Evolutionary conservation across 37 sponge, comb jelly and placozoan species (phyloP).

Genomic region (Tethya wilhelma): DNA sequence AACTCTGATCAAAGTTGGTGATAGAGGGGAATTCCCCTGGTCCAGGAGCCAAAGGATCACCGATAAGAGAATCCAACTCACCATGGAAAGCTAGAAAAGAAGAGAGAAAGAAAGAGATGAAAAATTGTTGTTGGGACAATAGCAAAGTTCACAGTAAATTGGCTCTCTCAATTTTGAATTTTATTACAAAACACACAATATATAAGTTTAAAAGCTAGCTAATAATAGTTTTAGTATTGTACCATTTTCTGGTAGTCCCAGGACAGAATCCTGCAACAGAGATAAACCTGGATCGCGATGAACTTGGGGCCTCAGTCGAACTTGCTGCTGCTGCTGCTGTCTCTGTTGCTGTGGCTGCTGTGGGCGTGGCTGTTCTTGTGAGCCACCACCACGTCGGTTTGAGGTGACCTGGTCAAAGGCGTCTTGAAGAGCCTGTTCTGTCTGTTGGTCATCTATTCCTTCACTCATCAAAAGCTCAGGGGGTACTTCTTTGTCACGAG

Average conservation of each 20-base stretch:
- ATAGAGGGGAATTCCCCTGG: conserved; percentile 40
- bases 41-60: neutral
- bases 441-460: neutral
- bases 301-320: neutral
- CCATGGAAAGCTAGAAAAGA: conserved; percentile 14
- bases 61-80: conserved; percentile 19
- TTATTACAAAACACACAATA: neutral
- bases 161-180: neutral
- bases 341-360: neutral
- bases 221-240: neutral
- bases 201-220: neutral
- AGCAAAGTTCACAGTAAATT: neutral
- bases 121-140: neutral
- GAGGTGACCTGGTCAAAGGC: conserved; percentile 31
- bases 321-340: neutral
- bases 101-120: neutral
- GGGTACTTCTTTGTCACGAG: conserved; percentile 12
- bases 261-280: conserved; percentile 41
- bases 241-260: conserved; percentile 32
- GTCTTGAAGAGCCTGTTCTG: conserved; percentile 20
- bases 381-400: neutral
- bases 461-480: conserved; percentile 16
- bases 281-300: conserved; percentile 25
- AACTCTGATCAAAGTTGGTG: conserved; percentile 24
- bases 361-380: neutral